phyloP scores from a whole-genome alignment of 2,797 vertebrate genomes.

The Xenops minutus region DNA sequence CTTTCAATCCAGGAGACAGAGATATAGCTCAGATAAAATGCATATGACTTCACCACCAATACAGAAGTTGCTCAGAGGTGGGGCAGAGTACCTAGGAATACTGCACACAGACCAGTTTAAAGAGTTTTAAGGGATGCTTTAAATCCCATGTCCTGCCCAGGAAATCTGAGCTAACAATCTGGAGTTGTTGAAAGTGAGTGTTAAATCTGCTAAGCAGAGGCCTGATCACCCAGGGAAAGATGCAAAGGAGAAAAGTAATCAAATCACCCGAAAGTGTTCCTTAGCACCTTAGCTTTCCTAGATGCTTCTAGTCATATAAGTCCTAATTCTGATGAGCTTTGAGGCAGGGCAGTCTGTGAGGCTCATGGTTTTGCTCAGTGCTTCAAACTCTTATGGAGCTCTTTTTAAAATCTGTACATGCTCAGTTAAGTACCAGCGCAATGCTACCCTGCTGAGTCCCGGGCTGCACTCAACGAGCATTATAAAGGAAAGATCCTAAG shows the following conservation, averaged over 20 bases:
- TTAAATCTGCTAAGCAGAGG: background rate
- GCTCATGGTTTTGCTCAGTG: background rate
- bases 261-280: background rate
- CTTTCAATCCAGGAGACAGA: background rate
- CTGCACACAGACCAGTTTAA: background rate
- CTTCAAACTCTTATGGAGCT: background rate
- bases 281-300: background rate
- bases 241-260: background rate
- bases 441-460: background rate
- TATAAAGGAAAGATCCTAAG: background rate
- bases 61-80: background rate
- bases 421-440: background rate
- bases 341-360: background rate
- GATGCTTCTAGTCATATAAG: background rate
- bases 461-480: background rate
- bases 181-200: background rate
- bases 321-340: background rate
- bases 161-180: background rate
- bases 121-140: background rate
- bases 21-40: background rate
- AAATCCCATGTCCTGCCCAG: background rate
- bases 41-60: background rate
- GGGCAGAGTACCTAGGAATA: background rate
- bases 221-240: background rate
- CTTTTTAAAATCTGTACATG: background rate